These are phyloP conservation scores for Okapia johnstoni DNA, from an alignment of 2,113 vertebrate genomes.

Conservation along the genomic window DNA sequence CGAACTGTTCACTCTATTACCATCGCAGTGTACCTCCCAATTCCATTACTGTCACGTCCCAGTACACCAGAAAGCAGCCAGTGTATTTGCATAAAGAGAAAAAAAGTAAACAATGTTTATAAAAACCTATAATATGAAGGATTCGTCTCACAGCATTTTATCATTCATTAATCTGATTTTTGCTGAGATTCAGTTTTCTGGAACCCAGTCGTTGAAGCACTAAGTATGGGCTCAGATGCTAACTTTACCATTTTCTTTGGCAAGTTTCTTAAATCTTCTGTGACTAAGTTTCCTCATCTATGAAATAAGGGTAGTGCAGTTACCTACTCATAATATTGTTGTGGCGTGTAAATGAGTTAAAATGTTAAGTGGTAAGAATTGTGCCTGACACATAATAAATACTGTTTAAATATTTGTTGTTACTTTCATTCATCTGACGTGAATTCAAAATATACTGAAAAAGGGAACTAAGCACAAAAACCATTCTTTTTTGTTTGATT, in stretches of 20 bases:
- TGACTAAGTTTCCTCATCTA: neutral
- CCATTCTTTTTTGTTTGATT: neutral
- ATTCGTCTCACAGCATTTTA: neutral
- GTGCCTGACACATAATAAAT: neutral
- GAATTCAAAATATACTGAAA: neutral
- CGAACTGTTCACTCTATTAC: neutral
- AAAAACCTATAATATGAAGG: neutral
- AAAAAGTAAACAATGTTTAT: neutral
- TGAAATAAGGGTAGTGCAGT: neutral
- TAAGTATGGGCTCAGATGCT: neutral
- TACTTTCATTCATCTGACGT: neutral
- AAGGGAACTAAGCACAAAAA: neutral
- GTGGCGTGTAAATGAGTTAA: neutral
- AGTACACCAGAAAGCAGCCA: neutral
- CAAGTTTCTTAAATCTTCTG: neutral
- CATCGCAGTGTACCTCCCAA: neutral
- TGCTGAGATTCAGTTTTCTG: constrained; percentile 21
- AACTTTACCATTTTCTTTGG: neutral
- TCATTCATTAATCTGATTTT: neutral
- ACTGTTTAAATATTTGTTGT: neutral
- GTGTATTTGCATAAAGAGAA: neutral
- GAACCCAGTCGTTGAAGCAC: neutral
- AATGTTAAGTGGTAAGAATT: neutral
- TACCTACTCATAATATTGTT: neutral
- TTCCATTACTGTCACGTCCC: neutral